Percentiles rank a stretch among this genome's conserved stretches.
Conservation (phyloP, 2,797 vertebrate species). For the Harpagifer antarcticus region DNA sequence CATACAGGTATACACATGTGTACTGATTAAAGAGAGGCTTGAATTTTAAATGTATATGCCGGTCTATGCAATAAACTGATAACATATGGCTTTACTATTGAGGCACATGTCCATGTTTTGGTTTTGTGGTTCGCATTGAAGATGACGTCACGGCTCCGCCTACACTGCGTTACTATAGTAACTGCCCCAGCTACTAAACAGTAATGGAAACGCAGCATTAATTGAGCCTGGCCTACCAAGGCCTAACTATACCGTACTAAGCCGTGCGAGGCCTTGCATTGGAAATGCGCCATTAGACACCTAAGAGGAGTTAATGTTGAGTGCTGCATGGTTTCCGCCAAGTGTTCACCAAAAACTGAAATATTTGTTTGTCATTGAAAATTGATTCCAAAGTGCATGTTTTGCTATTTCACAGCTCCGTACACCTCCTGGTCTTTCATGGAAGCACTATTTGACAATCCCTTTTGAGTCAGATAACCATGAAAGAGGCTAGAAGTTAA, state of each 20-base stretch:
- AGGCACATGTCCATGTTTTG: background rate
- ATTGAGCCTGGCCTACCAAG: too few relatives aligned
- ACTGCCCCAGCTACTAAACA: too few relatives aligned
- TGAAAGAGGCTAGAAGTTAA: background rate
- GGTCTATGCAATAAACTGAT: background rate
- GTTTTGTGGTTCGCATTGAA: too few relatives aligned
- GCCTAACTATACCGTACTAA: too few relatives aligned
- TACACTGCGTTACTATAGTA: too few relatives aligned
- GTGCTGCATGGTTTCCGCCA: background rate
- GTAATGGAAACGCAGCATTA: too few relatives aligned
- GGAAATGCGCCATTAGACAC: too few relatives aligned
- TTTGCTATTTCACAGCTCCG: background rate
- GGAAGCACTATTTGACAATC: constrained; percentile 1
- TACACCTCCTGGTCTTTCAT: background rate
- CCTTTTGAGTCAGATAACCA: constrained; percentile 5
- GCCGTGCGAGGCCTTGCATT: too few relatives aligned
- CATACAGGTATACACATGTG: background rate
- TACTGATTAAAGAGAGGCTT: background rate
- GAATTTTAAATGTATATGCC: background rate
- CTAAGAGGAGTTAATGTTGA: too few relatives aligned
- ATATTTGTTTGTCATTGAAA: background rate
- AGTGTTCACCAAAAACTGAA: background rate
- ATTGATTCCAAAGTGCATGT: background rate
- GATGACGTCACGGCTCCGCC: too few relatives aligned
- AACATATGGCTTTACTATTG: background rate